Conservation (phyloP, 2,888 invertebrate species). For the Lycaena phlaeas region DNA sequence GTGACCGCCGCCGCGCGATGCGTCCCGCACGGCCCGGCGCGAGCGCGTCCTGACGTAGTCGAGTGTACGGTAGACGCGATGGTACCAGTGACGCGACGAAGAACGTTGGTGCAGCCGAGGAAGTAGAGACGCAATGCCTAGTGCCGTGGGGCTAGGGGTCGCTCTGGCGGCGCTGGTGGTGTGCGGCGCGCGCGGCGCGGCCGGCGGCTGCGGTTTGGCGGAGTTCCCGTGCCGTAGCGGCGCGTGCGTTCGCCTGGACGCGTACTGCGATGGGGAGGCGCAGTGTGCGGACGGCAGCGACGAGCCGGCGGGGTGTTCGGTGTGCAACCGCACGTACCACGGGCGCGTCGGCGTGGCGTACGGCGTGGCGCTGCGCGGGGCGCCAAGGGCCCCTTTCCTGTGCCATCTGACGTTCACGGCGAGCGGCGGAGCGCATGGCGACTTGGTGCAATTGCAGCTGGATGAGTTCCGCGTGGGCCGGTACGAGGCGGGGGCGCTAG, state of each 20-base stretch:
- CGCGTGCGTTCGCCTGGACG: slow-evolving; percentile 86
- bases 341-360: slow-evolving; percentile 89
- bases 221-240: slow-evolving; percentile 67
- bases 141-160: slow-evolving; percentile 10
- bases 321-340: slow-evolving; percentile 93
- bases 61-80: neutral
- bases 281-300: slow-evolving; percentile 91
- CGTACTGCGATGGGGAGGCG: slow-evolving; percentile 87
- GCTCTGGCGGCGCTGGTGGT: slow-evolving; percentile 49
- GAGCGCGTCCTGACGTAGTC: slow-evolving; percentile 3
- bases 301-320: slow-evolving; percentile 86
- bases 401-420: slow-evolving; percentile 95
- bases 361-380: slow-evolving; percentile 82
- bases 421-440: slow-evolving; percentile 89
- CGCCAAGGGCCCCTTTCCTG: slow-evolving; percentile 86
- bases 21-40: slow-evolving; percentile 6
- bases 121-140: neutral
- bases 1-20: slow-evolving; percentile 11
- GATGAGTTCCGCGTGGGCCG: slow-evolving; percentile 91
- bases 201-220: slow-evolving; percentile 51
- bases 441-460: slow-evolving; percentile 91
- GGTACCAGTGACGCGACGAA: neutral
- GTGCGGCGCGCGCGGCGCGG: slow-evolving; percentile 33
- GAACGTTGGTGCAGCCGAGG: slow-evolving; percentile 6
- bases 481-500: slow-evolving; percentile 79